Percentiles rank a stretch among this genome's conserved stretches.
These are phyloP conservation scores for Diorhabda carinulata DNA, from an alignment of 1,140 invertebrate species.

Conservation along the genomic window DNA sequence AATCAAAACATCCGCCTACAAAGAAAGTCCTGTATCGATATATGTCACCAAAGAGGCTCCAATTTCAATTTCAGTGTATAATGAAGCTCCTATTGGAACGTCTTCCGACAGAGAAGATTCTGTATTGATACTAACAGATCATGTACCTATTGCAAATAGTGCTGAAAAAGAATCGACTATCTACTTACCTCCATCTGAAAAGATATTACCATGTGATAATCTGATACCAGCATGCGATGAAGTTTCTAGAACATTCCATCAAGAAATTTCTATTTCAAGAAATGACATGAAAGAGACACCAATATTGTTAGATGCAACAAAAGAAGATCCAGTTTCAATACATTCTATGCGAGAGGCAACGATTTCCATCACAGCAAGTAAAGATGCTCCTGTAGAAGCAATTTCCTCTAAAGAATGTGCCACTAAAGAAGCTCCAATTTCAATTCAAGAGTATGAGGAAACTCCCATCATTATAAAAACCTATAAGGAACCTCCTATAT, in stretches of 20 bases:
- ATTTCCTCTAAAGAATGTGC: no score
- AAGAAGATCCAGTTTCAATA: not conserved
- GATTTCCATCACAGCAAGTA: no score
- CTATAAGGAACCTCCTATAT: no score
- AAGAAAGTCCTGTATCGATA: not conserved
- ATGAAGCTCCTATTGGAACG: not conserved
- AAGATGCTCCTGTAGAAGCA: no score
- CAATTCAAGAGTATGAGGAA: no score
- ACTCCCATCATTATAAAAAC: no score
- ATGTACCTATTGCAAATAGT: not conserved
- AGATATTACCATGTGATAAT: no score
- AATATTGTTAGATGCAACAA: not conserved
- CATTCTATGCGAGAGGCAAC: not conserved
- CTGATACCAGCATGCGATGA: no score
- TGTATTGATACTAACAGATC: not conserved
- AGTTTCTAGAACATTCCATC: no score
- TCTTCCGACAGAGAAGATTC: not conserved
- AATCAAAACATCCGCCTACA: not conserved
- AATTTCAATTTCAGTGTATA: not conserved
- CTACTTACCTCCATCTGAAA: not conserved
- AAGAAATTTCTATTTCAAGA: not conserved
- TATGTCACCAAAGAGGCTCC: not conserved
- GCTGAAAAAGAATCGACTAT: conserved; percentile 6
- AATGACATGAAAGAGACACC: not conserved
- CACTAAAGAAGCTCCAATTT: no score